Base-by-base conservation (phyloP, 2,888 invertebrate species). In the Dexiosoma caninum region DNA sequence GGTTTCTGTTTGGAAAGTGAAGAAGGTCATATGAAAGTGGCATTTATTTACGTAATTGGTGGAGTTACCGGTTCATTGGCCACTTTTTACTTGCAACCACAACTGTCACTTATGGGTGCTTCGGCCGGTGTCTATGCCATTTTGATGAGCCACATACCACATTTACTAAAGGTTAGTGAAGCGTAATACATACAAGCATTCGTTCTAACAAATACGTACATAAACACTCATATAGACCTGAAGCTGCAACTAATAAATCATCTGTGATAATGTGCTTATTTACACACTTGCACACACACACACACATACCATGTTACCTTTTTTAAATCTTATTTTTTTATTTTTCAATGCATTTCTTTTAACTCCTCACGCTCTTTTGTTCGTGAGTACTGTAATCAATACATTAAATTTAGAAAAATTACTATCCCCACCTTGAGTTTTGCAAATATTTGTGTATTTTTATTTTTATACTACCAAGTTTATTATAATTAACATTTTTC, bases 81-180 rank as follows among this genome's bases (percentile, higher is more conserved):
- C 51, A 95, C 95, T 1, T 94, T 94, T 27, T 93, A 94, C 71
- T 91, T 95, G 86, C 94, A 95, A 88, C 95, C 95, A 27, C 91
- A 91, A 78, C 93, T 95, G 78, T 93, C 93, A 85, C 93, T 98
- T 84, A 94, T 96, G 57, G 98, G 98, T 19, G 95, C 97, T 40
- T 97, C 97, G 0, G 97, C 96, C 1, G 97, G 97, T 7, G 96
- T 97, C 70, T 98, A 97, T 89, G 95, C 96, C 23, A 91, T 98
- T 83, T 92, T 97, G 80, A 94, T 95, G 62, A 96, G 97, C 81
- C 96, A 97, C 89, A 91, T 97, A 71, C 94, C 97, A 60, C 96
- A 97, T 90, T 93, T 97, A 83, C 91, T 94, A 86, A 91, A 96
- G 91, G 94, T 94, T 57, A 82, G 78, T 81, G 77, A 77, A 81